Conservation (phyloP, 1,140 invertebrate genomes). For the Drosophila nannoptera region DNA sequence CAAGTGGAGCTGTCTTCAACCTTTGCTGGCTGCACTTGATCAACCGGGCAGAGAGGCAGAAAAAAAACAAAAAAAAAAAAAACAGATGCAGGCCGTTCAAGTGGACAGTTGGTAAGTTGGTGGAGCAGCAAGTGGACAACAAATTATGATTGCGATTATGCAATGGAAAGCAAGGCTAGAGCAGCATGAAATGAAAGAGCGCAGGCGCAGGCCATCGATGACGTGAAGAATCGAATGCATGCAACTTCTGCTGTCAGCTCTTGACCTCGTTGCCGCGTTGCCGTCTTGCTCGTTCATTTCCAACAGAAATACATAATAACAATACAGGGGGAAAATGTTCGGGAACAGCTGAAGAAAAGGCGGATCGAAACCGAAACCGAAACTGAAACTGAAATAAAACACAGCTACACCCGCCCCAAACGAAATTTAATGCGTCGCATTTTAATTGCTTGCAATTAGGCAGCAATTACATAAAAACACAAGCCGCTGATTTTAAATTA, state of each 20-base stretch:
- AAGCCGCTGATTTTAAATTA: slow-evolving; percentile 65
- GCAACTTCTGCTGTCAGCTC: slow-evolving; percentile 55
- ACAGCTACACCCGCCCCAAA: slow-evolving; percentile 45
- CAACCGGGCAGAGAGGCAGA: slow-evolving; percentile 26
- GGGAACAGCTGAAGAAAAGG: slow-evolving; percentile 1
- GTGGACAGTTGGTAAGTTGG: slow-evolving; percentile 56
- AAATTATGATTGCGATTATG: slow-evolving; percentile 71
- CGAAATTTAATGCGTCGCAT: slow-evolving; percentile 53
- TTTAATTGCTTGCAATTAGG: slow-evolving; percentile 71
- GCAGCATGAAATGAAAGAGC: slow-evolving; percentile 14
- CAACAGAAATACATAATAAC: slow-evolving; percentile 22
- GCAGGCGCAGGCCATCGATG: neutral
- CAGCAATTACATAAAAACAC: slow-evolving; percentile 71
- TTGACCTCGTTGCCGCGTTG: slow-evolving; percentile 58
- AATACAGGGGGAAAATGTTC: too few species aligned
- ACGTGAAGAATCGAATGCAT: slow-evolving; percentile 36
- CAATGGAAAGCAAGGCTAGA: slow-evolving; percentile 41
- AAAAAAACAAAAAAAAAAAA: slow-evolving; percentile 8
- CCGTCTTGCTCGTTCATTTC: slow-evolving; percentile 35
- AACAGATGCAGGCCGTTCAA: slow-evolving; percentile 60
- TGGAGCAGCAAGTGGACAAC: slow-evolving; percentile 63
- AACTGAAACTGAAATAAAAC: slow-evolving; percentile 8
- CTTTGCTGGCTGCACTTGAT: slow-evolving; percentile 52
- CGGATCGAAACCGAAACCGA: slow-evolving; percentile 5
- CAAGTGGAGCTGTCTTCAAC: slow-evolving; percentile 50